Base-by-base conservation (phyloP, 1,140 invertebrate species). In the Bombus sibiricus region DNA sequence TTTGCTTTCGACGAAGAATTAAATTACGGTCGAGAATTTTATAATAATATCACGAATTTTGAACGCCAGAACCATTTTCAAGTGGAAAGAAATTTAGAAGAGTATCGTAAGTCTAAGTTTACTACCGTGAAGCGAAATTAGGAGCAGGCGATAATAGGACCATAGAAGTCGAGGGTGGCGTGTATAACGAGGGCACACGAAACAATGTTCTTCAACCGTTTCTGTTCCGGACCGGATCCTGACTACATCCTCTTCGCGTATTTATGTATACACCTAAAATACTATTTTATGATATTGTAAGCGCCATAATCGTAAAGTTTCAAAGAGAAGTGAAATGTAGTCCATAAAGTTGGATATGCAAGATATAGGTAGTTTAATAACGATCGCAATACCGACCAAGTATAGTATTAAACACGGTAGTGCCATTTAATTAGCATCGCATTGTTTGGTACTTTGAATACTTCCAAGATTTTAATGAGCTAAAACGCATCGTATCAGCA, bases 121-220 rank as follows among this genome's bases (percentile, higher is more conserved):
- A 32, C n/a, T 32, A 32, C 13, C 13, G n/a, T n/a, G 18, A 68
- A 68, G 18, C 10, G n/a, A 68, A 68, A 34, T 22, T 68, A 37
- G 32, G 2, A 34, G 1, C n/a, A 6, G 18, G 32, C 32, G 32
- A 68, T 68, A 68, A 68, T 22, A 25, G 66, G 64, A 34, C 12
- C 5, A 22, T 68, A 8, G 32, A 34, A 34, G 64, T 34, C 2
- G 32, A 66, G 15, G 64, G 5, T 22, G 8, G 66, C 66, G 66
- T 37, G 66, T 10, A 34, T 37, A 68, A 68, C 66, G 66, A 68
- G 66, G 66, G 8, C 66, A 37, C 9, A 3, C 32, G 34, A 68
- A 37, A 68, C 66, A 68, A 68, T 68, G 66, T 68, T 68, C 66
- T 68, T 68, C 66, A 12, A 37, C 66, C 34, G 66, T 68, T 37